Percentiles rank a stretch among this genome's conserved stretches.
phyloP scores from a whole-genome alignment of 2,113 vertebrate genomes.

The Notarius quadriscutis region DNA sequence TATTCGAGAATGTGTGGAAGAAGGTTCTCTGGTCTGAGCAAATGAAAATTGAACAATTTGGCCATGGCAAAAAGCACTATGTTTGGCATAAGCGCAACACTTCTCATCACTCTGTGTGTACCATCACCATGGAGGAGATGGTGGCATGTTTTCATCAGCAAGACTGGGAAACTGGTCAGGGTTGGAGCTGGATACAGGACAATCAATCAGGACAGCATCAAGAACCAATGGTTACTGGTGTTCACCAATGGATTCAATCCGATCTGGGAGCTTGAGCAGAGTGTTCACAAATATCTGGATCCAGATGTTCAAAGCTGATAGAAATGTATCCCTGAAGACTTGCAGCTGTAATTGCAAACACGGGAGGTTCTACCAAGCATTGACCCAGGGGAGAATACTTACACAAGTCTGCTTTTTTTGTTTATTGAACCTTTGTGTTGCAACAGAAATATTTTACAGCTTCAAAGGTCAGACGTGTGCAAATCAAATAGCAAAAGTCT shows the following conservation, averaged over 20 bases:
- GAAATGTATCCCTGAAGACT: not conserved
- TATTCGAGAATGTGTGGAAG: not conserved
- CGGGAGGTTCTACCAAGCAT: not conserved
- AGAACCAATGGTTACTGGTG: not conserved
- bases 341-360: not conserved
- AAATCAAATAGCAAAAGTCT: not conserved
- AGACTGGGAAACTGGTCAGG: not conserved
- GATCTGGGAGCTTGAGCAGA: not conserved
- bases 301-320: constrained; percentile 2
- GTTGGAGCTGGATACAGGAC: not conserved
- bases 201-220: not conserved
- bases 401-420: not conserved
- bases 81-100: not conserved
- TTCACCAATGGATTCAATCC: not conserved
- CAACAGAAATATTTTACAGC: not conserved
- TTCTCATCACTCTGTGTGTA: not conserved
- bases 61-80: not conserved
- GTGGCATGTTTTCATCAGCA: not conserved
- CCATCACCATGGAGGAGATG: not conserved
- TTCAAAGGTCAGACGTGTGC: not conserved
- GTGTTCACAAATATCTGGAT: not conserved
- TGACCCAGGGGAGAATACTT: not conserved
- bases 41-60: not conserved
- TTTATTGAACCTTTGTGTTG: not conserved
- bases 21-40: not conserved